Percentiles rank a stretch among this genome's conserved stretches.
Evolutionary conservation across 2,797 vertebrate species (phyloP).

Genomic region (Anableps anableps): DNA sequence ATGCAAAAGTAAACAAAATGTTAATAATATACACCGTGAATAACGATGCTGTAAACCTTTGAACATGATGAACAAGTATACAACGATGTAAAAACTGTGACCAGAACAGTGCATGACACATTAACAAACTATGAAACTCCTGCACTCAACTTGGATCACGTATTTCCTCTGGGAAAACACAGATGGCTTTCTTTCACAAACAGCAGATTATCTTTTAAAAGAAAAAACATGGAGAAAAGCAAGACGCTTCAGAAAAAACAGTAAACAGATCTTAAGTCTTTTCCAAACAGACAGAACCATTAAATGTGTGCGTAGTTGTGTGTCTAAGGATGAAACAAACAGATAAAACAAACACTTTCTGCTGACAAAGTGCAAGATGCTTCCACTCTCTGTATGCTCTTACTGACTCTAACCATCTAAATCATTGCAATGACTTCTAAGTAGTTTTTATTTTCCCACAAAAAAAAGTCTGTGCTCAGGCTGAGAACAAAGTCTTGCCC

Average conservation of each 20-base stretch:
- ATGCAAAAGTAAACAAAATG: background rate
- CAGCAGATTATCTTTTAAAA: background rate
- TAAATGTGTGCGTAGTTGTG: background rate
- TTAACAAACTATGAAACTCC: slow-evolving; percentile 9
- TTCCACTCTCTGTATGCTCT: background rate
- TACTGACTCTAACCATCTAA: background rate
- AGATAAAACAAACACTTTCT: background rate
- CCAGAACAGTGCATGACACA: background rate
- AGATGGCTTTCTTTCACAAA: slow-evolving; percentile 5
- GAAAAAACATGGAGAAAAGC: background rate
- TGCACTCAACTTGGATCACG: background rate
- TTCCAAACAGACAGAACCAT: background rate
- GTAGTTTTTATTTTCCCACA: background rate
- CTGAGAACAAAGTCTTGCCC: background rate
- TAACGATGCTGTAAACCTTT: background rate
- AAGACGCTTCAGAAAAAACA: background rate
- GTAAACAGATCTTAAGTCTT: background rate
- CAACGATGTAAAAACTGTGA: background rate
- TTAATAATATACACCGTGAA: background rate
- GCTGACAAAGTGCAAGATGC: background rate
- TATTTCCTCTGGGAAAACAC: slow-evolving; percentile 5
- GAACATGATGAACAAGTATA: too few species aligned
- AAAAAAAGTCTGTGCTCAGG: background rate
- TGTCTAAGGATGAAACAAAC: background rate
- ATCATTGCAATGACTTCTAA: background rate